Base-by-base conservation (phyloP, 2,113 vertebrate genomes). In the Ceyx margarethae region DNA sequence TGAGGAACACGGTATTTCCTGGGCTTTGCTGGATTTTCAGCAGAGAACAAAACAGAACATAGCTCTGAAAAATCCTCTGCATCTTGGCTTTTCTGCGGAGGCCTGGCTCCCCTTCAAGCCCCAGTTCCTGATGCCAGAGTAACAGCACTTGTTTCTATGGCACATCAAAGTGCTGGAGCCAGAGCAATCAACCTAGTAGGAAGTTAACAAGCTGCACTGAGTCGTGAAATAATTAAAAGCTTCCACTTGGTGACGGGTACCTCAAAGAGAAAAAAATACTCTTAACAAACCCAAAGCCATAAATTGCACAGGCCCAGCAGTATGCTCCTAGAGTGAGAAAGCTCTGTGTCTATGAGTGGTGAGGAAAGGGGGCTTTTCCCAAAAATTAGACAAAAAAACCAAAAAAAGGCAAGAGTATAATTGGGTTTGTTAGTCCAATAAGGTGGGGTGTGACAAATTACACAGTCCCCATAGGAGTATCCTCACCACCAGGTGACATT, bases 1-100 rank as follows among this genome's bases (percentile, higher is more conserved):
- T 23, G 9, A 57, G 48, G 40, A 1, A 0, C 5, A 2, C 3
- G 14, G 37, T 33, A 25, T 16, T 0, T 0, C 35, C 21, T 43
- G 35, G 43, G 53, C 43, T 71, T 22, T 20, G 43, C n/a, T 23
- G 25, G 33, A 26, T 83, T 42, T 40, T 65, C 54, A 65, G 56
- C 46, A 43, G 56, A 81, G 45, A 83, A 61, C 12, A 42, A 60
- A 29, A 40, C 2, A 40, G 1, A 61, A 51, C 3, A 6, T 9
- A 45, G 33, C 23, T 46, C 33, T 23, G 40, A 43, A 50, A 29
- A 9, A n/a, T 25, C 29, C 66, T 43, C 66, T 1, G 2, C n/a
- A 23, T 22, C 40, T 37, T 54, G 26, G 33, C 33, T 15, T 15
- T 15, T 29, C 20, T 33, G 42, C 85, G 15, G 9, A 33, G 54